Evolutionary conservation across 37 sponge, comb jelly and placozoan genomes (phyloP).

Genomic region (Chondrilla cf. caribensis): DNA sequence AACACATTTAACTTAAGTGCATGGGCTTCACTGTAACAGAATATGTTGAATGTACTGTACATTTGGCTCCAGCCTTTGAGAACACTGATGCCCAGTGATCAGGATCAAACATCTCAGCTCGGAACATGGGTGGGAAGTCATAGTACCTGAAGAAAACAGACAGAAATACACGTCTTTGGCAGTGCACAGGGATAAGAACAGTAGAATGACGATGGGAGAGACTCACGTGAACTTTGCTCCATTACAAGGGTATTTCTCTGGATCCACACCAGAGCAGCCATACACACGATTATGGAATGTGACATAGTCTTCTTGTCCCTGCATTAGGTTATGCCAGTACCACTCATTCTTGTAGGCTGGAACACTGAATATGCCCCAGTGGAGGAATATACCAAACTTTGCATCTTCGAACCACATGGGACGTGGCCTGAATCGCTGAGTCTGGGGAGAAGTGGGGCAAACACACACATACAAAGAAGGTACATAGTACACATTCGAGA

Average conservation of each 20-base stretch:
- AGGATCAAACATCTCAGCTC: conserved; percentile 75
- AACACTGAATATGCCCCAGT: conserved; percentile 63
- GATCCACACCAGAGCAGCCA: conserved; percentile 71
- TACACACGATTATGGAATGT: conserved; percentile 70
- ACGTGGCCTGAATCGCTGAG: conserved; percentile 48
- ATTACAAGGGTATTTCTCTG: conserved; percentile 51
- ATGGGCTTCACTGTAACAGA: too few species aligned
- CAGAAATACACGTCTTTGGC: too few species aligned
- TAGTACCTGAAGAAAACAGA: conserved; percentile 41
- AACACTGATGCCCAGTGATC: conserved; percentile 73
- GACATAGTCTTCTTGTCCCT: conserved; percentile 41
- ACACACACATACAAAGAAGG: not conserved
- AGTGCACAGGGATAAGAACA: too few species aligned
- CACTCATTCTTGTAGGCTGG: conserved; percentile 64
- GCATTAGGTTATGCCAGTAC: conserved; percentile 66
- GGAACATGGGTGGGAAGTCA: conserved; percentile 88
- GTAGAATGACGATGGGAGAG: too few species aligned
- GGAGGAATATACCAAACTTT: conserved; percentile 78
- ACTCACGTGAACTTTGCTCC: conserved; percentile 17
- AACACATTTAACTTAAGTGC: too few species aligned
- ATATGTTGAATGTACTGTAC: too few species aligned
- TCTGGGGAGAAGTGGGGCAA: conserved; percentile 10
- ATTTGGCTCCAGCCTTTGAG: conserved; percentile 80
- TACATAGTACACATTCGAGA: not conserved
- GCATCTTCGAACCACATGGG: conserved; percentile 77